A percentile compares a stretch with the other conserved stretches of the same genome.
Evolutionary conservation across 2,888 invertebrate species (phyloP).

Genomic region (Lacanobia oleracea): DNA sequence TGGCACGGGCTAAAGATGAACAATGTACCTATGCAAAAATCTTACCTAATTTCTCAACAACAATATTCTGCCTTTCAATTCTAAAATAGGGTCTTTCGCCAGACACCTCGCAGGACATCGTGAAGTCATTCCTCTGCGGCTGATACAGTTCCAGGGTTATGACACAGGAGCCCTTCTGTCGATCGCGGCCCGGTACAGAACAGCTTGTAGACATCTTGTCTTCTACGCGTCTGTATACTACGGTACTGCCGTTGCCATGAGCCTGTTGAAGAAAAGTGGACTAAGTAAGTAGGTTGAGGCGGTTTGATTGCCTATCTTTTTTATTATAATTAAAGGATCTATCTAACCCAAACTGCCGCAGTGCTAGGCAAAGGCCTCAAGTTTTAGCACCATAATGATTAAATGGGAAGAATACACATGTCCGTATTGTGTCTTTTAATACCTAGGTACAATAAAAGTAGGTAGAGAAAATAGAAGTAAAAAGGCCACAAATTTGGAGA

Average conservation of each 20-base stretch:
- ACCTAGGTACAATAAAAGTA: no score
- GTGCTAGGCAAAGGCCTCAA: no score
- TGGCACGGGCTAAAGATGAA: background rate
- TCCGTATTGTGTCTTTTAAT: no score
- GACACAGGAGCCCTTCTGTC: conserved; percentile 72
- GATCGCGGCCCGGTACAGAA: conserved; percentile 62
- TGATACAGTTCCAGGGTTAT: conserved; percentile 73
- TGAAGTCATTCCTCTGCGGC: conserved; percentile 70
- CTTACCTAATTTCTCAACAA: conserved; percentile 78
- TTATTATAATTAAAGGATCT: no score
- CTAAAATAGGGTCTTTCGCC: conserved; percentile 83
- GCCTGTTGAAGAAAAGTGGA: conserved; percentile 19
- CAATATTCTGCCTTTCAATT: conserved; percentile 70
- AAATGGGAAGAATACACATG: no score
- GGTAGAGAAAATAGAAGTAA: no score
- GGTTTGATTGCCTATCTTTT: no score
- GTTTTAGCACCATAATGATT: no score
- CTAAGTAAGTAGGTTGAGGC: no score
- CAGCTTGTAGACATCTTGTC: conserved; percentile 74
- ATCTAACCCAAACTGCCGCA: no score
- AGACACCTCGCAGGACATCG: conserved; percentile 81
- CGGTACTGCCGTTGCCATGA: conserved; percentile 66
- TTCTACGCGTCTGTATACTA: conserved; percentile 67
- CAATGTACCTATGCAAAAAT: background rate
- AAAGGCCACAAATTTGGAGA: no score